Evolutionary conservation across 30 jellyfish, hydroid and myxozoan genomes (phyloP), one percentile per base, ranked within the genome.

Genomic region (Aurelia aurita complex sp. Pacific): DNA sequence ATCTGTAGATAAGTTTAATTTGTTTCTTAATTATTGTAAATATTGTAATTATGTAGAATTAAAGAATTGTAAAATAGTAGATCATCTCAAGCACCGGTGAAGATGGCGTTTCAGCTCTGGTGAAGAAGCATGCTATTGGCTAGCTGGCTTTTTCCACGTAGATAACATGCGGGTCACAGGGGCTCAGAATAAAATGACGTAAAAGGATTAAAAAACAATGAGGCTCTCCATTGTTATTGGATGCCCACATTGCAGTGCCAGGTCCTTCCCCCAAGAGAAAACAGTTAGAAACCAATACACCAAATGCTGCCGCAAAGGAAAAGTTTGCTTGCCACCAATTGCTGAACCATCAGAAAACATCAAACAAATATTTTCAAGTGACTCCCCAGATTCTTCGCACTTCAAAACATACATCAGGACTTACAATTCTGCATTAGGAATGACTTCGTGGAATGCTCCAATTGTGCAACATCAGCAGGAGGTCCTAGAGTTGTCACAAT

Each of bases 361-460:
- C 11, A 23, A 16, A 16, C 32, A 61, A 16, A 33, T 61, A 16
- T 61, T 61, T 23, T 5, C 69, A 16, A 10, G 69, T 17, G 13
- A 17, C 32, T 61, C 69, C 10, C 35, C 69, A 17, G 35, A 16
- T 23, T 61, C 69, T 10, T 1, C 35, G 1, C 32, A 61, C 29
- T 61, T 61, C 6, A 61, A 16, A 16, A 61, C 35, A 9, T 33
- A 16, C 35, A 61, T 61, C 33, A 61, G 69, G 69, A 61, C 32
- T 61, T 61, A 61, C 69, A 59, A 59, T 59, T 59, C 68, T 3
- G 68, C 68, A 13, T 9, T 59, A 13, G 68, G 29, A 4, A 59
- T 59, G 68, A 9, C 68, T 4, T 59, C 68, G 68, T 59, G 68
- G 68, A 59, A 59, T 59, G 68, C 68, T 18, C 67, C 32, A 13